phyloP scores from a whole-genome alignment of 1,140 invertebrate species.

The Magallana angulata region DNA sequence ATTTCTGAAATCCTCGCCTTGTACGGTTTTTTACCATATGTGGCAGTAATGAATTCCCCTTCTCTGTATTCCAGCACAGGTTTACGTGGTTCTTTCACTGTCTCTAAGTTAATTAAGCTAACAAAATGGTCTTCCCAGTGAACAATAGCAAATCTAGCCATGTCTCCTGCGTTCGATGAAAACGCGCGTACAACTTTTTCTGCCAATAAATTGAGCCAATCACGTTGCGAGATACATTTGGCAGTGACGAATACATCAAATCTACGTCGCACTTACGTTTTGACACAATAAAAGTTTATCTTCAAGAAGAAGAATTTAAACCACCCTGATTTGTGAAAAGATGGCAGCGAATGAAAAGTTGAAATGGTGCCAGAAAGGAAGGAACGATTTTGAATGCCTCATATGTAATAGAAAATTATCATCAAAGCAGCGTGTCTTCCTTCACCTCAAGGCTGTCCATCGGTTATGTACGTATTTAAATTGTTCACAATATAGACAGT shows the following conservation, averaged over 20 bases:
- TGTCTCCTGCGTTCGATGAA: not conserved
- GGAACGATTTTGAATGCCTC: not conserved
- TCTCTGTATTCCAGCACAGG: conserved; percentile 1
- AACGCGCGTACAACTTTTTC: not conserved
- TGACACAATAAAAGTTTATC: no score
- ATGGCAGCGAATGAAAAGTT: not conserved
- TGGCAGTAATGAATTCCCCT: conserved; percentile 39
- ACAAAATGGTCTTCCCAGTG: conserved; percentile 49
- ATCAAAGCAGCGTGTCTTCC: not conserved
- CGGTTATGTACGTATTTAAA: no score
- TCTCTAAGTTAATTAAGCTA: conserved; percentile 41
- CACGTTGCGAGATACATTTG: no score
- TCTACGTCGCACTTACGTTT: no score
- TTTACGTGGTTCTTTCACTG: conserved; percentile 42
- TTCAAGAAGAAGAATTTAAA: no score
- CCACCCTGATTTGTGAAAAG: not conserved
- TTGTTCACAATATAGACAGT: no score
- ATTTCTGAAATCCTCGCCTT: conserved; percentile 50
- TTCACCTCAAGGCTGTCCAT: no score
- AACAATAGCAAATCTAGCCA: not conserved
- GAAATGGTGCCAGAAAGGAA: not conserved
- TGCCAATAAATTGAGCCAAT: no score
- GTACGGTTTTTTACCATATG: conserved; percentile 42
- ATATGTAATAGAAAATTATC: not conserved
- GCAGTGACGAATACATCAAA: no score